Percentiles rank a stretch among this genome's conserved stretches.
These are phyloP conservation scores for Trachymyrmex septentrionalis DNA, from an alignment of 1,140 invertebrate genomes.

Conservation along the genomic window DNA sequence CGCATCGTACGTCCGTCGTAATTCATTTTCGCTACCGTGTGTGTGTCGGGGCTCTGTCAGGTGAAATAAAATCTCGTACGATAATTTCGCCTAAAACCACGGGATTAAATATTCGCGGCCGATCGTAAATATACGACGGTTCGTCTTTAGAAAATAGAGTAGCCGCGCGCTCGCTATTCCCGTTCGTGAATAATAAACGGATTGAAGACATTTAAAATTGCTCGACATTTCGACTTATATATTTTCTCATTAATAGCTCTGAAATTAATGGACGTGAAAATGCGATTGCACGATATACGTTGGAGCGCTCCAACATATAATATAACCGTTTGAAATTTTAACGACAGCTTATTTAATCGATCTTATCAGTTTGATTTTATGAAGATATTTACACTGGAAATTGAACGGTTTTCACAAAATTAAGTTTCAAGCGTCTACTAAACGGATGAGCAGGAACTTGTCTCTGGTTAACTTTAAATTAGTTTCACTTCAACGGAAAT, in stretches of 20 bases:
- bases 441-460: constrained; percentile 16
- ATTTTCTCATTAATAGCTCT: neutral
- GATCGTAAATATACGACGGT: constrained; percentile 3
- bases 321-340: constrained; percentile 19
- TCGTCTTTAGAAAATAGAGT: neutral
- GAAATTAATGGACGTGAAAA: neutral
- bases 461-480: constrained; percentile 43
- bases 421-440: constrained; percentile 19
- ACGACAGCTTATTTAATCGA: constrained; percentile 19
- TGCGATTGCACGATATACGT: neutral
- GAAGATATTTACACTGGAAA: constrained; percentile 36
- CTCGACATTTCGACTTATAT: neutral
- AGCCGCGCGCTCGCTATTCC: neutral
- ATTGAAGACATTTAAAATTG: constrained; percentile 6
- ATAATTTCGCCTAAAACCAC: constrained; percentile 35
- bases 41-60: neutral
- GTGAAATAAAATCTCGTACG: constrained; percentile 18
- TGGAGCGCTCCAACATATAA: neutral
- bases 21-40: constrained; percentile 39
- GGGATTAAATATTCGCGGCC: constrained; percentile 20
- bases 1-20: constrained; percentile 37
- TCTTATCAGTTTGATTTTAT: neutral
- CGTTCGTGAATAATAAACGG: neutral
- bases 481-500: constrained; percentile 42
- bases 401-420: constrained; percentile 9